Percentiles rank a stretch among this genome's conserved stretches.
Evolutionary conservation across 2,888 invertebrate genomes (phyloP).

Genomic region (Eulithis prunata): DNA sequence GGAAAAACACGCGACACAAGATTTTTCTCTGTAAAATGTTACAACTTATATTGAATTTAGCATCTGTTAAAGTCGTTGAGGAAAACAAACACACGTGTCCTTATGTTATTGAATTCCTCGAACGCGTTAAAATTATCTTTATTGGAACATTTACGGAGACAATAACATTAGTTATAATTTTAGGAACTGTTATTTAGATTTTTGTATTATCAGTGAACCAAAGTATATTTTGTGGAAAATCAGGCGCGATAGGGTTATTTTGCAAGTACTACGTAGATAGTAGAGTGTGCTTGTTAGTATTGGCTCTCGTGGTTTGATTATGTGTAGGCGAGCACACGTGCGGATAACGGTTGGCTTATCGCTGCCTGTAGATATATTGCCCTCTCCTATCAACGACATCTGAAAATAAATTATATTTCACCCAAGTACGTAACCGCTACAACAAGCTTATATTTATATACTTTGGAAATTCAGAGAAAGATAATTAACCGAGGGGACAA

Average conservation of each 20-base stretch:
- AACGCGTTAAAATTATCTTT: constrained; percentile 19
- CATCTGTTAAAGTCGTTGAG: constrained; percentile 23
- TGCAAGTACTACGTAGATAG: constrained; percentile 31
- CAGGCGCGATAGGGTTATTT: constrained; percentile 29
- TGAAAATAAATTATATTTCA: constrained; percentile 50
- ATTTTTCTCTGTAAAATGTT: constrained; percentile 39
- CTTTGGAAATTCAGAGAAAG: constrained; percentile 34
- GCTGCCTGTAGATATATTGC: constrained; percentile 44
- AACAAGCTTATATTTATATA: constrained; percentile 17
- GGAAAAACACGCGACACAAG: constrained; percentile 46
- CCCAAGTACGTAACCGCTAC: constrained; percentile 39
- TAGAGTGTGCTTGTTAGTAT: constrained; percentile 35
- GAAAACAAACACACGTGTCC: constrained; percentile 29
- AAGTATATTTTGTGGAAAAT: constrained; percentile 17
- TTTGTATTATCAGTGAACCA: not conserved
- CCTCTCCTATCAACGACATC: constrained; percentile 43
- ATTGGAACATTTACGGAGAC: not conserved
- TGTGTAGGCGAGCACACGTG: constrained; percentile 69
- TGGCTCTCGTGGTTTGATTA: constrained; percentile 51
- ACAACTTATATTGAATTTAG: constrained; percentile 8
- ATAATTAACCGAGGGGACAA: constrained; percentile 23
- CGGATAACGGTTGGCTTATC: constrained; percentile 71
- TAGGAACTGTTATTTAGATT: not conserved
- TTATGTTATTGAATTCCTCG: constrained; percentile 30
- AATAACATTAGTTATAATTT: not conserved